Evolutionary conservation across 2,888 invertebrate genomes (phyloP), one percentile per base, ranked within the genome.

Genomic region (Branchipolynoe longqiensis): DNA sequence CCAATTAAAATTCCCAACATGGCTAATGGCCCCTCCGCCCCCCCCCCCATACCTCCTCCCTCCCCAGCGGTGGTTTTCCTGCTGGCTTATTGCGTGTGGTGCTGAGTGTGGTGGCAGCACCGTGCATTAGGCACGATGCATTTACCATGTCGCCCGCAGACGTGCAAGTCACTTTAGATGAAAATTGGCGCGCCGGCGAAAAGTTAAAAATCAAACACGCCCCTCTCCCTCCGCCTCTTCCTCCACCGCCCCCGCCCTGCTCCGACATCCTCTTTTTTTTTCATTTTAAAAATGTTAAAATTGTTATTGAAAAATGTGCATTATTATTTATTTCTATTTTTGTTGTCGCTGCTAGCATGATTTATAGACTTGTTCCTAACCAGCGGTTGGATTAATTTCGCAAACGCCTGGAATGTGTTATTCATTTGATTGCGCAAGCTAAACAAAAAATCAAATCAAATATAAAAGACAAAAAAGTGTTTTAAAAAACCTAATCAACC

Each of bases 1-100:
- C 69, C 69, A 69, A 69, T 69, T 69, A 69, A 69, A 69, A 69
- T 69, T 69, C 69, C 69, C 69, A 69, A 69, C 69, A 69, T 69
- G 38, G 69, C 33, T 69, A 69, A 69, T 69, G 69, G 69, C 69
- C 38, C 38, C n/a, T n/a, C n/a, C n/a, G n/a, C n/a, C n/a, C n/a
- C n/a, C n/a, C n/a, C n/a, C n/a, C n/a, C n/a, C n/a, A n/a, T n/a
- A n/a, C n/a, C n/a, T n/a, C n/a, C n/a, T n/a, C n/a, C n/a, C n/a
- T n/a, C n/a, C n/a, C n/a, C 38, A 38, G 69, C 69, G 69, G 33
- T 25, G 25, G 33, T 69, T 69, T 69, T 69, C 18, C 12, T 12
- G 28, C 18, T 1, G 38, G 3, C n/a, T n/a, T n/a, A n/a, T 69
- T 69, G 69, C 69, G n/a, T 69, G 69, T 33, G 36, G 69, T 69